phyloP scores from a whole-genome alignment of 1,140 invertebrate species.

The Drosophila kikkawai region DNA sequence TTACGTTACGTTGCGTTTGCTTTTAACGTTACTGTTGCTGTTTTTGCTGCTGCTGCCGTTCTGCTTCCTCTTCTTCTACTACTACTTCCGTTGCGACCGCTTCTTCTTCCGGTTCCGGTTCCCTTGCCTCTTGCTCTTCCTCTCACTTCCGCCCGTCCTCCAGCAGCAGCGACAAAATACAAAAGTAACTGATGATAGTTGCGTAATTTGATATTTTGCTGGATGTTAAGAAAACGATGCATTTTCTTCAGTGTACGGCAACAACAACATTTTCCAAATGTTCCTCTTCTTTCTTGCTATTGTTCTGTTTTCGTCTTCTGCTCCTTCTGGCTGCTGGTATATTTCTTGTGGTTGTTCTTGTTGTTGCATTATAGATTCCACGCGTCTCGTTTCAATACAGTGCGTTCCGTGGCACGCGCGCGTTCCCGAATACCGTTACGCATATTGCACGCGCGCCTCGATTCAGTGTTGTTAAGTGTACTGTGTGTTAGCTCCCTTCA shows the following conservation, averaged over 20 bases:
- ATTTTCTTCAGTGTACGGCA: slow-evolving; percentile 76
- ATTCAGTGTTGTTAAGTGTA: slow-evolving; percentile 53
- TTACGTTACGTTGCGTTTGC: slow-evolving; percentile 34
- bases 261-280: slow-evolving; percentile 64
- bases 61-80: slow-evolving; percentile 23
- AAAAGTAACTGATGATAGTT: slow-evolving; percentile 85
- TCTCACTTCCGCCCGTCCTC: slow-evolving; percentile 59
- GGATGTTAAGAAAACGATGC: slow-evolving; percentile 84
- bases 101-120: slow-evolving; percentile 37
- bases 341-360: slow-evolving; percentile 11
- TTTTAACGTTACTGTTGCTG: slow-evolving; percentile 19
- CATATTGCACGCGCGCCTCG: slow-evolving; percentile 58
- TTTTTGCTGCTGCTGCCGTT: slow-evolving; percentile 33
- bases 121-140: slow-evolving; percentile 26
- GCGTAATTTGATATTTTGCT: slow-evolving; percentile 84
- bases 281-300: slow-evolving; percentile 25
- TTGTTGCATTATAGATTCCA: slow-evolving; percentile 48
- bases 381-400: slow-evolving; percentile 51
- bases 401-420: slow-evolving; percentile 60
- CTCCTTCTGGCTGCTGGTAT: slow-evolving; percentile 1
- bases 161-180: slow-evolving; percentile 81
- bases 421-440: slow-evolving; percentile 50
- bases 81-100: slow-evolving; percentile 23
- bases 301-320: slow-evolving; percentile 20
- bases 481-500: slow-evolving; percentile 7